Evolutionary conservation across 2,797 vertebrate species (phyloP).

Genomic region (Pseudochaenichthys georgianus): DNA sequence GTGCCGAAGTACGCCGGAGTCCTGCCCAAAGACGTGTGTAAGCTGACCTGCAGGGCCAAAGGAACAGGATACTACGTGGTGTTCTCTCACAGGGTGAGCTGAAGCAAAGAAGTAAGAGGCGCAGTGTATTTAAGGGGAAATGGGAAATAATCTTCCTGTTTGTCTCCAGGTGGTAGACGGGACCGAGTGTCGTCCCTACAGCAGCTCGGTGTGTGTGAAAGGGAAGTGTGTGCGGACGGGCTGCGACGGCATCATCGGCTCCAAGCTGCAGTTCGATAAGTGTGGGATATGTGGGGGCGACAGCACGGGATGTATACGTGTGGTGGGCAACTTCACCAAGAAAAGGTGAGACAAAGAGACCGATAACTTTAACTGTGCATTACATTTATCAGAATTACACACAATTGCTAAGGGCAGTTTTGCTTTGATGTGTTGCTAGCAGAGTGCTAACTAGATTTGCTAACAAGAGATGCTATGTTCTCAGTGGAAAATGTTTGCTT

Average conservation of each 20-base stretch:
- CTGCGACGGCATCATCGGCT: conserved; percentile 96
- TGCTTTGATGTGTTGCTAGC: too few relatives aligned
- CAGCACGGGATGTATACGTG: conserved; percentile 92
- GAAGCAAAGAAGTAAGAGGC: fast-evolving
- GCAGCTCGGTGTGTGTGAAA: conserved; percentile 95
- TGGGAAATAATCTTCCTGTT: neutral
- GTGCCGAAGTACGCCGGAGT: conserved; percentile 96
- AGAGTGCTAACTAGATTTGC: neutral
- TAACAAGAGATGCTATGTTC: neutral
- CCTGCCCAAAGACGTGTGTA: conserved; percentile 94
- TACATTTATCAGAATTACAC: too few relatives aligned
- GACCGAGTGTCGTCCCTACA: conserved; percentile 94
- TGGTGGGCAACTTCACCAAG: conserved; percentile 95
- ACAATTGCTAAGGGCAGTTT: too few relatives aligned
- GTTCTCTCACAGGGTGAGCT: conserved; percentile 95
- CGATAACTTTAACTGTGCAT: neutral
- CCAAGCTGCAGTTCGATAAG: conserved; percentile 96
- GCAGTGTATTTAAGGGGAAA: neutral
- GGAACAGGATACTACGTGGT: conserved; percentile 98
- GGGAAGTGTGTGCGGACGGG: conserved; percentile 95
- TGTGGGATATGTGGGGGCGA: conserved; percentile 96
- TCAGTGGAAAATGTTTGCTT: too few relatives aligned
- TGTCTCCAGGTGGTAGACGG: conserved; percentile 83
- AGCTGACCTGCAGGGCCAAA: conserved; percentile 96
- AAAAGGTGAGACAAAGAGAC: conserved; percentile 87